Percentiles rank a stretch among this genome's conserved stretches.
Evolutionary conservation across 92 coral and sea anemone genomes (phyloP).

Genomic region (Paramuricea clavata): DNA sequence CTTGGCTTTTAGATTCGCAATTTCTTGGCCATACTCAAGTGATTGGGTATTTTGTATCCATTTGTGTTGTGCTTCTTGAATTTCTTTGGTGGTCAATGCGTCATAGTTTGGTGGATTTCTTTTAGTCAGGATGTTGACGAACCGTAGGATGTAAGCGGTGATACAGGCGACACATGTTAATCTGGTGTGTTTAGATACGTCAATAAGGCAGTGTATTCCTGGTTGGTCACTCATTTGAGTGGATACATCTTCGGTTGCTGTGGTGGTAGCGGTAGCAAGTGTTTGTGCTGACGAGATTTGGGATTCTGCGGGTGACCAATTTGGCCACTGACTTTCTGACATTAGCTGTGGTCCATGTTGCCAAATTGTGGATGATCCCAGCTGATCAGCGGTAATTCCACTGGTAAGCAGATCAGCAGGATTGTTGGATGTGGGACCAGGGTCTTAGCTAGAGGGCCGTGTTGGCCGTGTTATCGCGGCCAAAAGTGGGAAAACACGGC

Average conservation of each 20-base stretch:
- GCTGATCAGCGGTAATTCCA: slow-evolving; percentile 45
- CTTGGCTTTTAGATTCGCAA: slow-evolving; percentile 24
- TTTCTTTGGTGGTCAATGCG: slow-evolving; percentile 30
- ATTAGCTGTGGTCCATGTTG: slow-evolving; percentile 1
- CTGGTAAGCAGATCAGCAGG: slow-evolving; percentile 64
- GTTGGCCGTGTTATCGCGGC: too few species aligned
- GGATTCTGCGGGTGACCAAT: slow-evolving; percentile 17
- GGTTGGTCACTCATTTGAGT: slow-evolving; percentile 19
- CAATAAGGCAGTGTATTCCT: slow-evolving; percentile 52
- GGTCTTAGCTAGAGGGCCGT: too few species aligned
- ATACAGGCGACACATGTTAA: slow-evolving; percentile 2
- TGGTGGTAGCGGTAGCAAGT: not conserved
- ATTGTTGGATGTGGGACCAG: slow-evolving; percentile 51
- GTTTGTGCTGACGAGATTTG: not conserved
- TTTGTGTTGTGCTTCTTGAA: slow-evolving; percentile 4
- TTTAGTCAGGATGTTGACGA: slow-evolving; percentile 20
- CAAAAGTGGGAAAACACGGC: too few species aligned
- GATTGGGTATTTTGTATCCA: slow-evolving; percentile 47
- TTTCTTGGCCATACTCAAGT: slow-evolving; percentile 30
- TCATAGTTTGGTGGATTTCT: not conserved
- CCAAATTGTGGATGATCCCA: slow-evolving; percentile 37
- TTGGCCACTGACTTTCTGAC: slow-evolving; percentile 56
- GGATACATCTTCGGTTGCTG: not conserved
- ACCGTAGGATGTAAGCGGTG: slow-evolving; percentile 58
- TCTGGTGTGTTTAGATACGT: slow-evolving; percentile 35